Conservation (phyloP, 2,888 invertebrate species). For the Microctonus aethiopoides region DNA sequence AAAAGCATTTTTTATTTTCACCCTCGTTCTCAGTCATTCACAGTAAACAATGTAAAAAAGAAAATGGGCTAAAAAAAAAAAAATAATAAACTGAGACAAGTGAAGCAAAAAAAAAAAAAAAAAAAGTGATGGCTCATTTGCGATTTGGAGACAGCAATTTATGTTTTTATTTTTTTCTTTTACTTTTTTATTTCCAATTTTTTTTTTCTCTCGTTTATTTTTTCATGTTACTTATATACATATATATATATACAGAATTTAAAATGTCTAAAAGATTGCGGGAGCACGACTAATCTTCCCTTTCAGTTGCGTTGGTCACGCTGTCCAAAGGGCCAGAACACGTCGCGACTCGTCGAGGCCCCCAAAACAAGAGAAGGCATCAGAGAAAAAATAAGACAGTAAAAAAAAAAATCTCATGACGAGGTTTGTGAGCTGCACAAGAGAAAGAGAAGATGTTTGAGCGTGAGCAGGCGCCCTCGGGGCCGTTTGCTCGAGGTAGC, state of each 20-base stretch:
- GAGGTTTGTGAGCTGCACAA: neutral
- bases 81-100: neutral
- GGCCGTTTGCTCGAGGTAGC: constrained; percentile 52
- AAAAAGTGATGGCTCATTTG: constrained; percentile 2
- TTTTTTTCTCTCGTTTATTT: neutral
- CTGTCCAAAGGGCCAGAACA: constrained; percentile 17
- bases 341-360: constrained; percentile 28
- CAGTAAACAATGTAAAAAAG: neutral
- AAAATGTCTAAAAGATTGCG: constrained; percentile 3
- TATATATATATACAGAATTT: neutral
- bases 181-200: neutral
- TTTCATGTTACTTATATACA: neutral
- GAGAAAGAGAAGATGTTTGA: constrained; percentile 26
- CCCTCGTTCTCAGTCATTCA: too few species aligned
- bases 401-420: too few species aligned
- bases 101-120: neutral
- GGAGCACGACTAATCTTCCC: constrained; percentile 30
- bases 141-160: neutral
- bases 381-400: neutral
- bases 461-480: constrained; percentile 36
- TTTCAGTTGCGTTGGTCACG: constrained; percentile 36
- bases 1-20: constrained; percentile 7
- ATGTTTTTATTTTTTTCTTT: neutral
- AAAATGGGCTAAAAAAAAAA: neutral
- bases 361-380: neutral